Conservation (phyloP, 1,140 invertebrate genomes). For the Leucophenga varia region DNA sequence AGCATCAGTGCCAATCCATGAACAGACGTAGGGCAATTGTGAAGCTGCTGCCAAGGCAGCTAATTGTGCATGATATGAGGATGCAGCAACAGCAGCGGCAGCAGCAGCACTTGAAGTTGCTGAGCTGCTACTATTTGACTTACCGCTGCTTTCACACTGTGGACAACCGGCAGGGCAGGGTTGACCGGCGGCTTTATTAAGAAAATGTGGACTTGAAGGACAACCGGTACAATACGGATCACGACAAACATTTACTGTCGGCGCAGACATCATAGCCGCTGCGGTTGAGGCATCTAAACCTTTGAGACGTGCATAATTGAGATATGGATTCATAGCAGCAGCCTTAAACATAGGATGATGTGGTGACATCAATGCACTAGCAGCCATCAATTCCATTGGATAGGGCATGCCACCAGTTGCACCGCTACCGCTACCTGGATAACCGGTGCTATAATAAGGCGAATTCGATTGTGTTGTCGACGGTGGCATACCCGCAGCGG, state of each 20-base stretch:
- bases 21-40: slow-evolving; percentile 82
- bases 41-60: slow-evolving; percentile 73
- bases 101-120: slow-evolving; percentile 28
- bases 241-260: slow-evolving; percentile 80
- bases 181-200: slow-evolving; percentile 62
- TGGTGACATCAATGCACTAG: slow-evolving; percentile 69
- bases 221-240: slow-evolving; percentile 92
- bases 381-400: slow-evolving; percentile 71
- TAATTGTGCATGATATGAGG: slow-evolving; percentile 73
- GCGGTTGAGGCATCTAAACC: slow-evolving; percentile 54
- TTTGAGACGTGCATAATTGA: slow-evolving; percentile 73
- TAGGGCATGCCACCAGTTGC: slow-evolving; percentile 62
- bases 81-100: slow-evolving; percentile 59
- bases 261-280: slow-evolving; percentile 60
- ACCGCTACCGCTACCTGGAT: slow-evolving; percentile 56
- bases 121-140: slow-evolving; percentile 5
- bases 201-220: slow-evolving; percentile 78
- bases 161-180: slow-evolving; percentile 84
- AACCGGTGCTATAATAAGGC: slow-evolving; percentile 40
- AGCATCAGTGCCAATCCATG: slow-evolving; percentile 86
- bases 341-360: slow-evolving; percentile 71
- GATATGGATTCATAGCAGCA: slow-evolving; percentile 68
- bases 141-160: slow-evolving; percentile 69
- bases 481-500: slow-evolving; percentile 57
- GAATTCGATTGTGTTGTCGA: slow-evolving; percentile 57